Evolutionary conservation across 2,888 invertebrate genomes (phyloP), one percentile per base, ranked within the genome.

Genomic region (Crioceris asparagi): DNA sequence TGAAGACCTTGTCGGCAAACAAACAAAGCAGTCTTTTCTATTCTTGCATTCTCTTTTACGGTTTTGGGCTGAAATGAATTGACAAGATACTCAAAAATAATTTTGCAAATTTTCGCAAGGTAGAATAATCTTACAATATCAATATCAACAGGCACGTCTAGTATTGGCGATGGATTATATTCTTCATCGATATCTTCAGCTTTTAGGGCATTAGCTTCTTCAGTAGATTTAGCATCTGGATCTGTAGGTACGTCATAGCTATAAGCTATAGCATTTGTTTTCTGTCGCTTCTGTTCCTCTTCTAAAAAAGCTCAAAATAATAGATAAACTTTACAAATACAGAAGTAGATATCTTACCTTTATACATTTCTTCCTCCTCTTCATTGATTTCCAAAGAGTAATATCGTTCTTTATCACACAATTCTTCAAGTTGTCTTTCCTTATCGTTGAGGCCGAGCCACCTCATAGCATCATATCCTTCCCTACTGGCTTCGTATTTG

Each of bases 351-450:
- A 12, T 11, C n/a, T 19, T 65, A 90, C 93, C 92, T 78, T 91
- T 87, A 64, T 90, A 88, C 70, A 88, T 74, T 47, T 81, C 77
- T 57, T 88, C 86, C 59, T 92, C 88, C 60, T 83, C 82, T 55
- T 92, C 83, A 64, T 91, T 87, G 40, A 80, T 82, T 57, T 83
- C 79, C 32, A 97, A 72, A 14, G 88, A 91, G 42, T 83, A 71
- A 67, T 93, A 98, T 31, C 97, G 73, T 69, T 98, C 97, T 60
- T 91, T 87, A 61, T 98, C 94, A 66, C 94, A 94, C 37, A 90
- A 69, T 56, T 83, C 81, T 65, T 98, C 97, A 47, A 93, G 48
- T 46, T 59, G 60, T 36, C 62, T 51, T 32, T 66, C 52, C 32
- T 58, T 49, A 49, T 67, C 66, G 41, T 51, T 61, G 18, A 65